These are phyloP conservation scores for Eurosta solidaginis DNA, from an alignment of 1,140 invertebrate species.

Conservation along the genomic window DNA sequence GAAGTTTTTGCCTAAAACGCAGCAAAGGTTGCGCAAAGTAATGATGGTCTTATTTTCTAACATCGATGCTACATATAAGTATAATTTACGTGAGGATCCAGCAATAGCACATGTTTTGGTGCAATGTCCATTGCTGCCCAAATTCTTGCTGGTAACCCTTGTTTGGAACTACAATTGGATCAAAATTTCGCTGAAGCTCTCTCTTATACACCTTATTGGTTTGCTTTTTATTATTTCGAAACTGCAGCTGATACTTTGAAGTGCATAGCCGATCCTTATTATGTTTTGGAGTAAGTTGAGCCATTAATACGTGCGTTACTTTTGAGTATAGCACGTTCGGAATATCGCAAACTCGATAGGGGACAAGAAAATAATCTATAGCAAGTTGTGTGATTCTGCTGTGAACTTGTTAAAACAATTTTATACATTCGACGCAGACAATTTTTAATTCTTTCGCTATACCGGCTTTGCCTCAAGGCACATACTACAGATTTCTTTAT, in stretches of 20 bases:
- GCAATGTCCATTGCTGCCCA: slow-evolving; percentile 37
- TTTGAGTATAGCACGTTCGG: slow-evolving; percentile 31
- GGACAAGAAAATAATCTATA: slow-evolving; percentile 37
- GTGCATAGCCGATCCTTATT: slow-evolving; percentile 35
- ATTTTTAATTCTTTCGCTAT: slow-evolving; percentile 36
- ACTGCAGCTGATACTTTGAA: slow-evolving; percentile 36
- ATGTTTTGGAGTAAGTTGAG: slow-evolving; percentile 36
- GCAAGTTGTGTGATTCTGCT: slow-evolving; percentile 36
- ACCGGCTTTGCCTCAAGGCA: slow-evolving; percentile 35
- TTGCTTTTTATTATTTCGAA: slow-evolving; percentile 38
- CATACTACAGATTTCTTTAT: slow-evolving; percentile 34
- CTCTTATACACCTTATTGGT: slow-evolving; percentile 39
- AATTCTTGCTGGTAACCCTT: slow-evolving; percentile 36
- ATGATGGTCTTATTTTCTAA: slow-evolving; percentile 38
- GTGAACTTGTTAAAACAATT: slow-evolving; percentile 37
- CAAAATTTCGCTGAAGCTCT: slow-evolving; percentile 38
- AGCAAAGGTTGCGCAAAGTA: slow-evolving; percentile 36
- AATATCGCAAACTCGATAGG: slow-evolving; percentile 30
- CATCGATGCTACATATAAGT: slow-evolving; percentile 39
- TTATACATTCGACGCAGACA: slow-evolving; percentile 37
- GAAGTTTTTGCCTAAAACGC: background rate
- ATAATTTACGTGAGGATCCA: slow-evolving; percentile 34
- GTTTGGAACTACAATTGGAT: slow-evolving; percentile 38
- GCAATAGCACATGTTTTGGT: slow-evolving; percentile 36
- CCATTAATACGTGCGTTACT: slow-evolving; percentile 29